Evolutionary conservation across 1,140 invertebrate genomes (phyloP).

Genomic region (Zaprionus tsacasi): DNA sequence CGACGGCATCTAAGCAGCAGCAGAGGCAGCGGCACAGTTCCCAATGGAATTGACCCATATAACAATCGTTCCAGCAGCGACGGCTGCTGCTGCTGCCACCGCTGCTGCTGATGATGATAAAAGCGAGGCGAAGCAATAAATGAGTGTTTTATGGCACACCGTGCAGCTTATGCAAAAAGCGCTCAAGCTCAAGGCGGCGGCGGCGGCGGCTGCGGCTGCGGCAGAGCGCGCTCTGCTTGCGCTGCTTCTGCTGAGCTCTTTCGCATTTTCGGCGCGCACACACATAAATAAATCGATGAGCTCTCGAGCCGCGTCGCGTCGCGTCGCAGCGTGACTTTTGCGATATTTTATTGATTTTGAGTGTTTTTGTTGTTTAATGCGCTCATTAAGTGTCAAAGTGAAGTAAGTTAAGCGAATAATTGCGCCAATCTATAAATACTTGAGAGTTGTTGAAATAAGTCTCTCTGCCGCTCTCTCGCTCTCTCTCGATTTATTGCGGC

Average conservation of each 20-base stretch:
- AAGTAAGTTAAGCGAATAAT: slow-evolving; percentile 31
- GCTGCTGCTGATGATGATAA: slow-evolving; percentile 27
- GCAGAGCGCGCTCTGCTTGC: slow-evolving; percentile 38
- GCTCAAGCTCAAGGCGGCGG: slow-evolving; percentile 44
- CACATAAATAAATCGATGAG: slow-evolving; percentile 80
- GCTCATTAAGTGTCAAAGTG: slow-evolving; percentile 44
- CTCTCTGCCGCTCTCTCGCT: neutral
- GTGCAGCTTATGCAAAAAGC: slow-evolving; percentile 47
- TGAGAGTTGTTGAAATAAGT: slow-evolving; percentile 41
- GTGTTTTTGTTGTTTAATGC: slow-evolving; percentile 28
- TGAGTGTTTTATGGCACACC: slow-evolving; percentile 53
- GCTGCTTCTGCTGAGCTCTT: slow-evolving; percentile 39
- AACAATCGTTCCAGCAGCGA: slow-evolving; percentile 55
- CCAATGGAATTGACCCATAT: slow-evolving; percentile 84
- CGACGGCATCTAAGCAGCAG: slow-evolving; percentile 37
- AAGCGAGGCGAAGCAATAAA: slow-evolving; percentile 51
- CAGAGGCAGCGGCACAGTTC: slow-evolving; percentile 44
- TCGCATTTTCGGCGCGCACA: slow-evolving; percentile 51
- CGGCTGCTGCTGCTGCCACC: slow-evolving; percentile 6
- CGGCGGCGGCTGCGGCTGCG: neutral
- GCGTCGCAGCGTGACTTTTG: slow-evolving; percentile 35
- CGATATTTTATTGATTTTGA: slow-evolving; percentile 64
- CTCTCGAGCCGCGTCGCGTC: slow-evolving; percentile 59
- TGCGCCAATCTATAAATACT: slow-evolving; percentile 38
- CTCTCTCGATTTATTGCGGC: slow-evolving; percentile 45